phyloP scores from a whole-genome alignment of 2,113 vertebrate species.

The Proterorhinus semilunaris region DNA sequence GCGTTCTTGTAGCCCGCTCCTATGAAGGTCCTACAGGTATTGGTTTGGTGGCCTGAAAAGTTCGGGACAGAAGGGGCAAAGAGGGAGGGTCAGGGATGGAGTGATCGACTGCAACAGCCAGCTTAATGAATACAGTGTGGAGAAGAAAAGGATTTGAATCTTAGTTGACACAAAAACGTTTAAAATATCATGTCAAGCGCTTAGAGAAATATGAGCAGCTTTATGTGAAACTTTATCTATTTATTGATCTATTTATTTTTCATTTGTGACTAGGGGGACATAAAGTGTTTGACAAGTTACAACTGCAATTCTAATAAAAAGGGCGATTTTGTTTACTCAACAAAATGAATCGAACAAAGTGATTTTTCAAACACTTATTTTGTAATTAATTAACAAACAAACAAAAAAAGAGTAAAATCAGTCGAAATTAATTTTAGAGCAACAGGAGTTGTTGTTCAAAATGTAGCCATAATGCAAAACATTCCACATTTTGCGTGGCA shows the following conservation, averaged over 20 bases:
- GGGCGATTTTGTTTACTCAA: background rate
- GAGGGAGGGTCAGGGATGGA: constrained; percentile 44
- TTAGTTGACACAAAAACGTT: background rate
- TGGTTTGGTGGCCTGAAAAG: constrained; percentile 33
- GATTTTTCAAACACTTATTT: background rate
- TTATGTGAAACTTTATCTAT: constrained; percentile 55
- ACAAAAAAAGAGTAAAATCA: too few species aligned
- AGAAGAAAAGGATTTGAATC: constrained; percentile 15
- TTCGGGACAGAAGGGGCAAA: constrained; percentile 11
- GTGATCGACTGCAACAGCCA: constrained; percentile 21
- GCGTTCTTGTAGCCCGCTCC: constrained; percentile 53
- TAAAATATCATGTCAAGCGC: constrained; percentile 9
- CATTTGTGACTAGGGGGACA: constrained; percentile 49
- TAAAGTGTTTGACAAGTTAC: constrained; percentile 48
- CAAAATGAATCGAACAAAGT: background rate
- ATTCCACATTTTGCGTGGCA: too few species aligned
- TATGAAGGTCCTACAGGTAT: constrained; percentile 40
- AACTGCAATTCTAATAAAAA: constrained; percentile 41
- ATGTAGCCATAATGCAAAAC: too few species aligned
- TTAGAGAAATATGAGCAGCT: constrained; percentile 32
- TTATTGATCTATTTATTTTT: constrained; percentile 72
- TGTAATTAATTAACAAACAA: too few species aligned
- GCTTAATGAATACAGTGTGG: constrained; percentile 10
- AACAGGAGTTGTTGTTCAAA: too few species aligned
- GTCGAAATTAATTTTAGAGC: too few species aligned